A percentile compares a stretch with the other conserved stretches of the same genome.
Evolutionary conservation across 2,888 invertebrate genomes (phyloP).

Genomic region (Mimas tiliae): DNA sequence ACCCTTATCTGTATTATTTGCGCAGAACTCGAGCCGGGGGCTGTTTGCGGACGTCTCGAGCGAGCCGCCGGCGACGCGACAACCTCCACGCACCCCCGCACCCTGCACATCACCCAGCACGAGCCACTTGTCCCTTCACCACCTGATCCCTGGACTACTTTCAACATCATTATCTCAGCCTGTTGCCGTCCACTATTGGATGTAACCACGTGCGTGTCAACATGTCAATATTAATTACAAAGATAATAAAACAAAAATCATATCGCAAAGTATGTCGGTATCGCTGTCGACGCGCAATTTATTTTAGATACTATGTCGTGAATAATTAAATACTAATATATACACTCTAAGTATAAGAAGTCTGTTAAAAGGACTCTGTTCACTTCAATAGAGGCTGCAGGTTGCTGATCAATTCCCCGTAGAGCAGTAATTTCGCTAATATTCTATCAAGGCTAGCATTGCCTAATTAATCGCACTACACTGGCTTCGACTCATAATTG

Average conservation of each 20-base stretch:
- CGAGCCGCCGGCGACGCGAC: constrained; percentile 20
- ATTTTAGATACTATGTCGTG: too few relatives aligned
- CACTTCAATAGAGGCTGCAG: neutral
- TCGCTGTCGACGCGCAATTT: too few relatives aligned
- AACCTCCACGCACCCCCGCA: neutral
- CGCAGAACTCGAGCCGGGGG: constrained; percentile 17
- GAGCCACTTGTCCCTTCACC: neutral
- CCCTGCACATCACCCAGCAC: neutral
- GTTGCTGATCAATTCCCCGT: neutral
- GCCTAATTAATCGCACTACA: neutral
- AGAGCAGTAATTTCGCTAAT: neutral
- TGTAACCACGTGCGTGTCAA: too few relatives aligned
- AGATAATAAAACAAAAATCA: too few relatives aligned
- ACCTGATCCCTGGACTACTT: too few relatives aligned
- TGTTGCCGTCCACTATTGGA: too few relatives aligned
- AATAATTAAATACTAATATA: too few relatives aligned
- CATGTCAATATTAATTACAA: too few relatives aligned
- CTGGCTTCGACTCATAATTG: neutral
- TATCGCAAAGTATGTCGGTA: too few relatives aligned
- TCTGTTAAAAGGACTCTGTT: neutral
- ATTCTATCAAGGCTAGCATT: neutral
- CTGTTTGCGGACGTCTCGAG: constrained; percentile 26
- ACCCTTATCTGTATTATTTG: constrained; percentile 22
- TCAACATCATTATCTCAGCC: neutral
- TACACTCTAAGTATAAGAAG: too few relatives aligned